Percentiles rank a stretch among this genome's conserved stretches.
Conservation (phyloP, 2,797 vertebrate genomes). For the Lutjanus argentimaculatus region DNA sequence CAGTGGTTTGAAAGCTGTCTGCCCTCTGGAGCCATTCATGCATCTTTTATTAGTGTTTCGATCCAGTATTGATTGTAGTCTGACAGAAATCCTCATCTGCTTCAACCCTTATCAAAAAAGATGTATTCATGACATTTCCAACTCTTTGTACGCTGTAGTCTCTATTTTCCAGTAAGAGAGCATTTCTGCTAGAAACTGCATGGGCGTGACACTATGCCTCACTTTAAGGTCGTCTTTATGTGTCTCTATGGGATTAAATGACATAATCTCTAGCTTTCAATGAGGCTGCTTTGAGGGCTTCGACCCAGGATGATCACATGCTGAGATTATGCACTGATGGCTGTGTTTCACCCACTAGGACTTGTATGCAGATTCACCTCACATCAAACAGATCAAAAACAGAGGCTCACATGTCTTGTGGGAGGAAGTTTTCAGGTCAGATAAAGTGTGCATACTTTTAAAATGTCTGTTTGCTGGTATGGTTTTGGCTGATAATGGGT, state of each 20-base stretch:
- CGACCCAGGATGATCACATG: slow-evolving; percentile 31
- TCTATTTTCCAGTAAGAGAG: not conserved
- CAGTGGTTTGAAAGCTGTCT: slow-evolving; percentile 3
- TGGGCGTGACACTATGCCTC: not conserved
- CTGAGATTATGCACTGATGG: slow-evolving; percentile 51
- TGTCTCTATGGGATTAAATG: slow-evolving; percentile 56
- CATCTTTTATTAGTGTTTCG: slow-evolving; percentile 21
- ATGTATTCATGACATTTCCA: not conserved
- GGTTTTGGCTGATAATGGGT: not conserved
- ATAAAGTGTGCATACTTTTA: not conserved
- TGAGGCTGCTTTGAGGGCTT: slow-evolving; percentile 38
- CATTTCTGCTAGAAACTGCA: not conserved
- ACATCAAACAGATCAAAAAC: slow-evolving; percentile 7
- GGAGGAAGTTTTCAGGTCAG: not conserved
- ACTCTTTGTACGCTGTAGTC: not conserved
- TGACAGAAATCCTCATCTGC: not conserved
- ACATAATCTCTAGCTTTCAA: slow-evolving; percentile 39
- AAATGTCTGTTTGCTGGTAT: not conserved
- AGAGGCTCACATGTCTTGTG: not conserved
- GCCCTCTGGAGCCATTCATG: not conserved
- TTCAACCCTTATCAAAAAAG: not conserved
- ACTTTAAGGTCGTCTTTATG: slow-evolving; percentile 27
- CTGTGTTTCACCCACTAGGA: slow-evolving; percentile 16
- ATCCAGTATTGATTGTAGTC: slow-evolving; percentile 18
- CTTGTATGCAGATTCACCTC: not conserved